Base-by-base conservation (phyloP, 2,797 vertebrate species). In the Buphagus erythrorhynchus region DNA sequence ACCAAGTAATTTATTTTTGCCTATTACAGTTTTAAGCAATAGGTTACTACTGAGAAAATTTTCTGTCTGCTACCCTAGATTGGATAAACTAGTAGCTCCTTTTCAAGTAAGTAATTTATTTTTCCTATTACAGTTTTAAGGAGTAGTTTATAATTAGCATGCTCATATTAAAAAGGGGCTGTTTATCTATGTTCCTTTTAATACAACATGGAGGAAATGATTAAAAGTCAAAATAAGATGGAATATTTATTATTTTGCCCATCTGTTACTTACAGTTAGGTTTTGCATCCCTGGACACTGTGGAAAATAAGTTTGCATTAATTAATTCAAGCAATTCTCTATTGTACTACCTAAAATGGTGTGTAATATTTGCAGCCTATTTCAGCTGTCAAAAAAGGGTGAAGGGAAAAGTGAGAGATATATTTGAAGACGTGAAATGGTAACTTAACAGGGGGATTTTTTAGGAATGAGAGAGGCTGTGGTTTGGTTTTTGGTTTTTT, bases 211-310 rank as follows among this genome's bases (percentile, higher is more conserved):
- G 75, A 26, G 38, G 83, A 95, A 95, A 82, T 73, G 25, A 96
- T 97, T 97, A 95, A 92, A 97, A 97, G 92, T 95, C 90, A 94
- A 91, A 97, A 93, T 92, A 97, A 97, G 92, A 87, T 93, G 51
- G 86, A 97, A 95, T 97, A 97, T 97, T 97, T 97, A 95, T 96
- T 97, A 80, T 95, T 97, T 97, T 96, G 72, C 71, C 96, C 95
- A 97, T 97, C 96, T 97, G 95, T 94, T 97, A 90, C 78, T 95
- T 97, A 92, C 43, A 79, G 94, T 97, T 93, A 80, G 22, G 93
- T 95, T 97, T 97, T 95, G 59, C 77, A 61, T 97, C 83, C 88
- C 57, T 93, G 89, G 93, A 93, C 68, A 96, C 96, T 83, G 69
- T 94, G 48, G 86, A 96, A 98, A 97, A 95, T 86, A 90, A 75